Evolutionary conservation across 2,797 vertebrate species (phyloP), one percentile per base, ranked within the genome.

Genomic region (Leuciscus waleckii): DNA sequence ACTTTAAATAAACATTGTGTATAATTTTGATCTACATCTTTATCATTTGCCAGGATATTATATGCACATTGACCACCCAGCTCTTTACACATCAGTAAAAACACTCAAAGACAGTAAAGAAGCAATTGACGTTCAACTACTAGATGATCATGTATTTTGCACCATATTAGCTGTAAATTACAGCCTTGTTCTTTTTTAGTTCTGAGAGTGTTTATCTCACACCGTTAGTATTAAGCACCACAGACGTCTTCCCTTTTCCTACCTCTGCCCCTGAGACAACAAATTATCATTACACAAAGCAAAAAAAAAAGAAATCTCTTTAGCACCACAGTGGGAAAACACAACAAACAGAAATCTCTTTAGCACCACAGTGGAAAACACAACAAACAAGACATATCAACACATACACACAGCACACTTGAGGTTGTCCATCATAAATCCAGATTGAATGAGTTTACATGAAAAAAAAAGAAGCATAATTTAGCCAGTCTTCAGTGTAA

Each of bases 281-380:
- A 83, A 83, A 82, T 90, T 80, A 90, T 91, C 91, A 83, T 90
- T 82, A 92, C 54, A 85, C 86, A 78, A 77, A 82, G 89, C 89
- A 93, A 90, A 88, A 90, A 93, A 90, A 92, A 63, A 90, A 29
- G 29, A 29, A 29, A 51, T 68, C 81, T 92, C 86, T 93, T 91
- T 94, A 95, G 95, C 94, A 95, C 94, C 94, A 94, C 79, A 87
- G 87, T 90, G 29, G 89, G 49, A 69, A 46, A 92, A 85, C 85
- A 90, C 89, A 91, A 87, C 91, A 91, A 85, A 89, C 51, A 68
- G n/a, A n/a, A n/a, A 49, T 68, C 81, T 92, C 86, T 93, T 91
- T 94, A 95, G 95, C 94, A 95, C 94, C 94, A 94, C 79, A 87
- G 87, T 90, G 89, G 49, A 69, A 46, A 92, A 85, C 85, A 90